A percentile compares a stretch with the other conserved stretches of the same genome.
phyloP scores from a whole-genome alignment of 2,888 invertebrate genomes.

The Ophonus ardosiacus region DNA sequence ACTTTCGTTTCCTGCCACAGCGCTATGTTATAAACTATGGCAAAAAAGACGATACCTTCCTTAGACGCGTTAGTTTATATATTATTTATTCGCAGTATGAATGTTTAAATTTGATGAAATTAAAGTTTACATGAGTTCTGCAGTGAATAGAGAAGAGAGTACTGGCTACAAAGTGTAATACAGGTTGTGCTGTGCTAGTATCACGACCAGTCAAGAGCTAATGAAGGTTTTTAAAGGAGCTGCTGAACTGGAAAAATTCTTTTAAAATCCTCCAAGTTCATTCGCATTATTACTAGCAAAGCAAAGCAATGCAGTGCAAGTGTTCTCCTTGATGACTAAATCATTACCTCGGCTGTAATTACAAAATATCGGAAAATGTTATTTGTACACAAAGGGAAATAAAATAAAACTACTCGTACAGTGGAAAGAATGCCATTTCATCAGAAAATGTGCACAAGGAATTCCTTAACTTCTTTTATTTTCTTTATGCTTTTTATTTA shows the following conservation, averaged over 20 bases:
- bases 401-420: constrained; percentile 10
- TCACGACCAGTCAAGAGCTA: not conserved
- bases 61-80: too few relatives aligned
- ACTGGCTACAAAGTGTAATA: too few relatives aligned
- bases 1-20: too few relatives aligned
- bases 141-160: too few relatives aligned
- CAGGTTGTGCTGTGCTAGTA: not conserved
- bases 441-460: constrained; percentile 1
- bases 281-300: constrained; percentile 35
- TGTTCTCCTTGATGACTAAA: constrained; percentile 33
- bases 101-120: too few relatives aligned
- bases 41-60: too few relatives aligned
- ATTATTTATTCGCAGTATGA: too few relatives aligned
- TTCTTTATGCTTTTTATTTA: not conserved
- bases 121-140: too few relatives aligned
- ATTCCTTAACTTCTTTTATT: not conserved
- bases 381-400: constrained; percentile 24
- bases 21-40: too few relatives aligned
- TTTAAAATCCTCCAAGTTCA: constrained; percentile 36
- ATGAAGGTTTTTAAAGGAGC: constrained; percentile 46
- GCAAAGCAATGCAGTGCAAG: not conserved
- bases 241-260: constrained; percentile 39
- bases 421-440: constrained; percentile 18
- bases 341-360: constrained; percentile 41
- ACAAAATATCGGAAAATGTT: constrained; percentile 27